Evolutionary conservation across 2,888 invertebrate genomes (phyloP).

Genomic region (Andrena marginata): DNA sequence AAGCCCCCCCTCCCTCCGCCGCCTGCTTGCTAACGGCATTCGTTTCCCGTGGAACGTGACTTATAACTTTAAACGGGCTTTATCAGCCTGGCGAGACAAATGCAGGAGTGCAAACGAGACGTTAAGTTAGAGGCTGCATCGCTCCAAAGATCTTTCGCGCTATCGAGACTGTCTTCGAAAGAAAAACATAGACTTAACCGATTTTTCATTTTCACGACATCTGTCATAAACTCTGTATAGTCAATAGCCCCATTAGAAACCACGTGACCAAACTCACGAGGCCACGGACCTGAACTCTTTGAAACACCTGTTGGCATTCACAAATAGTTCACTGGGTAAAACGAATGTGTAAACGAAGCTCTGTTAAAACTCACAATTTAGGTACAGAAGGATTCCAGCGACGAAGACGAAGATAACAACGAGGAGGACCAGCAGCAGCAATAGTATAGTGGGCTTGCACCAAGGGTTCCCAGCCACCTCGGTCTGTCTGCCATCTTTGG

Average conservation of each 20-base stretch:
- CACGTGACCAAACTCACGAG: background rate
- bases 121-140: background rate
- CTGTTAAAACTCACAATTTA: slow-evolving; percentile 86
- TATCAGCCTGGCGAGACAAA: slow-evolving; percentile 17
- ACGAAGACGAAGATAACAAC: slow-evolving; percentile 87
- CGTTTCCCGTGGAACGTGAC: slow-evolving; percentile 40
- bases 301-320: background rate
- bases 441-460: slow-evolving; percentile 87
- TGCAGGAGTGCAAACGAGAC: background rate
- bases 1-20: background rate
- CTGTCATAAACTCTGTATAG: too few species aligned
- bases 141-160: background rate
- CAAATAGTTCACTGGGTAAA: background rate
- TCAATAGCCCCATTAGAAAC: background rate
- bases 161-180: background rate
- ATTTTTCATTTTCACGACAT: too few species aligned
- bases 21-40: slow-evolving; percentile 17
- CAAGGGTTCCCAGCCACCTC: slow-evolving; percentile 85
- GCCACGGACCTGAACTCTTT: too few species aligned
- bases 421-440: slow-evolving; percentile 87
- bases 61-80: slow-evolving; percentile 43
- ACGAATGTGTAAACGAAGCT: background rate
- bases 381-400: slow-evolving; percentile 87
- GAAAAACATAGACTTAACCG: background rate
- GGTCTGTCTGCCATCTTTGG: slow-evolving; percentile 80